A percentile compares a stretch with the other conserved stretches of the same genome.
These are phyloP conservation scores for Phengaris alcon DNA, from an alignment of 2,888 invertebrate species.

Conservation along the genomic window DNA sequence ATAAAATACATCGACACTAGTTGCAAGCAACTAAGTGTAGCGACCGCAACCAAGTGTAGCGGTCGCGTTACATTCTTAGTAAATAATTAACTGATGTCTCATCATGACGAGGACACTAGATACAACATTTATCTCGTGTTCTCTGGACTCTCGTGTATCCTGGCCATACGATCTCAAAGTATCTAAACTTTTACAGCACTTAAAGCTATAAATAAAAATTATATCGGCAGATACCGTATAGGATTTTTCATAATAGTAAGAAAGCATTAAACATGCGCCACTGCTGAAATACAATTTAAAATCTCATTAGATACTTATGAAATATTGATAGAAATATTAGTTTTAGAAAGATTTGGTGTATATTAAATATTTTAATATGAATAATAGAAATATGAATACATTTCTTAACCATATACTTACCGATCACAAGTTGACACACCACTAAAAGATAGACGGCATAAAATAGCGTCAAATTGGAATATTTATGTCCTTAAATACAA, in stretches of 20 bases:
- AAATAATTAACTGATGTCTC: too few relatives aligned
- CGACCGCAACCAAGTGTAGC: too few relatives aligned
- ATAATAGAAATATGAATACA: slow-evolving; percentile 75
- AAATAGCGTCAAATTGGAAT: slow-evolving; percentile 34
- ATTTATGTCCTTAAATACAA: slow-evolving; percentile 31
- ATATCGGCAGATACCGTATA: background rate
- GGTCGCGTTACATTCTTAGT: too few relatives aligned
- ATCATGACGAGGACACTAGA: too few relatives aligned
- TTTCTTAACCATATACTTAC: slow-evolving; percentile 68
- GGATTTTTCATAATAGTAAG: background rate
- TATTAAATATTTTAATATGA: slow-evolving; percentile 60
- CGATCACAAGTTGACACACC: slow-evolving; percentile 70
- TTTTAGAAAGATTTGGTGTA: slow-evolving; percentile 52
- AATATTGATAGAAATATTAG: slow-evolving; percentile 53
- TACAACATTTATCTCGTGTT: too few relatives aligned
- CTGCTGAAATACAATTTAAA: slow-evolving; percentile 13
- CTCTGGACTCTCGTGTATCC: too few relatives aligned
- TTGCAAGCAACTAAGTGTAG: too few relatives aligned
- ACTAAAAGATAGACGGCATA: slow-evolving; percentile 38
- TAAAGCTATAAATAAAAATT: background rate
- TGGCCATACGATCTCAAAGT: too few relatives aligned
- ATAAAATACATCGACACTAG: too few relatives aligned
- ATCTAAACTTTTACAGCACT: background rate
- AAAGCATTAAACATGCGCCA: background rate
- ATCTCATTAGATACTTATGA: slow-evolving; percentile 9